A percentile compares a stretch with the other conserved stretches of the same genome.
Conservation (phyloP, 2,888 invertebrate species). For the Cacoxenus indagator region DNA sequence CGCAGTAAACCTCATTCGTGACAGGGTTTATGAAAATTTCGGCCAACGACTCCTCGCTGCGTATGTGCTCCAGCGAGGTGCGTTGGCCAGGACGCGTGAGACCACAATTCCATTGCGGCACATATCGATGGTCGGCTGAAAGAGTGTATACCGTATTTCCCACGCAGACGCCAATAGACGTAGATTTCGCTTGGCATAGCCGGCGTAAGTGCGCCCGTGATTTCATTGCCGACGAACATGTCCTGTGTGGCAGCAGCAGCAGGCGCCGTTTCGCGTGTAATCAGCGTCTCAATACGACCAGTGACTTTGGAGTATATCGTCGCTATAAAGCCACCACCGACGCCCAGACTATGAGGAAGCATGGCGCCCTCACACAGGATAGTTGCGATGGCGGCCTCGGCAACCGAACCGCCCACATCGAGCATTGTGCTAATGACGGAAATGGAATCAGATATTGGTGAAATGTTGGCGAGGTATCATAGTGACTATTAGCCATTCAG, state of each 20-base stretch:
- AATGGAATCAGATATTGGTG: no score
- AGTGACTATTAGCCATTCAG: constrained; percentile 25
- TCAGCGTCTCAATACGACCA: constrained; percentile 75
- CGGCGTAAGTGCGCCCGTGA: constrained; percentile 73
- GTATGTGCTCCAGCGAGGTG: constrained; percentile 73
- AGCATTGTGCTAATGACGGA: constrained; percentile 78
- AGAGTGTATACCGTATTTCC: constrained; percentile 79
- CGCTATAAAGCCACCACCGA: constrained; percentile 91
- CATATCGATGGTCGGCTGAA: constrained; percentile 84
- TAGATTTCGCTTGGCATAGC: constrained; percentile 90
- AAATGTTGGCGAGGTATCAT: not conserved
- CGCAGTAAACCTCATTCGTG: constrained; percentile 63
- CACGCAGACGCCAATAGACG: constrained; percentile 85
- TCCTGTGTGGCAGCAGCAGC: constrained; percentile 76
- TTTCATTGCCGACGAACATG: constrained; percentile 76
- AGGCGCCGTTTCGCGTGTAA: constrained; percentile 86
- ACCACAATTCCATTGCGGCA: constrained; percentile 80
- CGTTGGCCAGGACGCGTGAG: constrained; percentile 76
- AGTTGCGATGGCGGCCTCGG: constrained; percentile 89
- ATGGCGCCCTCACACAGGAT: constrained; percentile 88
- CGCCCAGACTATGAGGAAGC: constrained; percentile 86
- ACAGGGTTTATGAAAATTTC: constrained; percentile 78
- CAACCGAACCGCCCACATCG: constrained; percentile 80
- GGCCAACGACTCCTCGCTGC: constrained; percentile 74
- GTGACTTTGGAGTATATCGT: constrained; percentile 81